Percentiles rank a stretch among this genome's conserved stretches.
Conservation (phyloP, 2,797 vertebrate genomes). For the Siniperca scherzeri region DNA sequence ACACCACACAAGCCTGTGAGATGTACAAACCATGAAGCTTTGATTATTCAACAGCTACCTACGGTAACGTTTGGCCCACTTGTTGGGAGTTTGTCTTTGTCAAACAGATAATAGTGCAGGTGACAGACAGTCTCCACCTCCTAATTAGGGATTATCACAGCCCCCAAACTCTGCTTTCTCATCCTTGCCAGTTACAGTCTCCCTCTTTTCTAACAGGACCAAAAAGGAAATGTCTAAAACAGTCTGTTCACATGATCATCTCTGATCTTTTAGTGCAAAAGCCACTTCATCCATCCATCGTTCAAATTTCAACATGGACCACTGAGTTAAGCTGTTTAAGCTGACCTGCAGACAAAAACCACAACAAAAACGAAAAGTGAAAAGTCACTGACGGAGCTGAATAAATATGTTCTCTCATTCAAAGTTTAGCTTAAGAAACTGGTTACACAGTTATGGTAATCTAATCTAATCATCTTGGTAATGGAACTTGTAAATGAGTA, state of each 20-base stretch:
- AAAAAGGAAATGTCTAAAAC: slow-evolving; percentile 43
- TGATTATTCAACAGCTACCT: slow-evolving; percentile 55
- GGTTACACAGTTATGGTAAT: neutral
- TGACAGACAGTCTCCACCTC: slow-evolving; percentile 32
- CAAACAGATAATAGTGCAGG: slow-evolving; percentile 23
- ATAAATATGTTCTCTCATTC: slow-evolving; percentile 2
- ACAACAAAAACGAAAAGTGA: neutral
- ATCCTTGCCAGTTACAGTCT: slow-evolving; percentile 9
- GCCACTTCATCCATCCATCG: neutral
- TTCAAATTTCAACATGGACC: slow-evolving; percentile 18
- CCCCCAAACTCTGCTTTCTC: slow-evolving; percentile 28
- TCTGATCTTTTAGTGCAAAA: slow-evolving; percentile 16
- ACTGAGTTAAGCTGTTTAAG: neutral
- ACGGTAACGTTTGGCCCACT: slow-evolving; percentile 21
- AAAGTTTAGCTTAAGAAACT: slow-evolving; percentile 1
- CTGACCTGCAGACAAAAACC: neutral
- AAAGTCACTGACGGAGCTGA: neutral
- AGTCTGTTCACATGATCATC: slow-evolving; percentile 23
- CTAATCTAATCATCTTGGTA: neutral
- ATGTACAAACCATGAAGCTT: slow-evolving; percentile 61
- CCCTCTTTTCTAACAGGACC: slow-evolving; percentile 25
- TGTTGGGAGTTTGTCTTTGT: slow-evolving; percentile 20
- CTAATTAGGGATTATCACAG: slow-evolving; percentile 46
- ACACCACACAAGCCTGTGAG: slow-evolving; percentile 80
- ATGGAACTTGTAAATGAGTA: neutral